Percentiles rank a stretch among this genome's conserved stretches.
phyloP scores from a whole-genome alignment of 2,888 invertebrate species.

The Cosmorhoe ocellata region DNA sequence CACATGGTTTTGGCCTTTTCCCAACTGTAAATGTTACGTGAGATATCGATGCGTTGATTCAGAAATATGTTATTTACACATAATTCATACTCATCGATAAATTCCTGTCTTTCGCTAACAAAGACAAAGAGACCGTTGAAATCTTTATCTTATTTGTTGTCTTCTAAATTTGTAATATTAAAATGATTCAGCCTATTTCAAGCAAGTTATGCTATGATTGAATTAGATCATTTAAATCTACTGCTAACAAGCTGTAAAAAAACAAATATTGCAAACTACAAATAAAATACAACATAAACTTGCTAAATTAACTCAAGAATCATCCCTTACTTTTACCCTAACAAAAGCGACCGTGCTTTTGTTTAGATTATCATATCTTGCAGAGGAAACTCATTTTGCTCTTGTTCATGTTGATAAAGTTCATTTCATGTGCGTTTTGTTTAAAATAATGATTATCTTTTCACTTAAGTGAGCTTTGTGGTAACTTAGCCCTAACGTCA shows the following conservation, averaged over 20 bases:
- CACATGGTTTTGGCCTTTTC: constrained; percentile 2
- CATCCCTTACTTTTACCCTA: constrained; percentile 33
- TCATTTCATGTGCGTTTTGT: constrained; percentile 19
- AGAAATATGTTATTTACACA: no score
- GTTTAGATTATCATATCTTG: constrained; percentile 40
- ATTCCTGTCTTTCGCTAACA: no score
- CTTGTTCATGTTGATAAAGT: constrained; percentile 24
- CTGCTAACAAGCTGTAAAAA: no score
- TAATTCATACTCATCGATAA: no score
- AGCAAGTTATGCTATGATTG: no score
- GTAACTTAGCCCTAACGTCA: constrained; percentile 2
- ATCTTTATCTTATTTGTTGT: no score
- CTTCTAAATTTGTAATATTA: no score
- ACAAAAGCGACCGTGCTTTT: constrained; percentile 38
- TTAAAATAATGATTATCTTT: constrained; percentile 30
- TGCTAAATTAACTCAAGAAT: constrained; percentile 25
- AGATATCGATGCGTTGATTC: neutral
- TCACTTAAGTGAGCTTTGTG: constrained; percentile 1
- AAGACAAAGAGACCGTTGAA: no score
- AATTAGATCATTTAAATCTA: no score
- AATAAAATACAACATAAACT: neutral
- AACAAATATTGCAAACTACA: no score
- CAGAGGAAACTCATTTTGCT: constrained; percentile 41
- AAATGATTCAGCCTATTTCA: no score
- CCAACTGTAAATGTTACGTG: neutral